A percentile compares a stretch with the other conserved stretches of the same genome.
phyloP scores from a whole-genome alignment of 1,140 invertebrate species.

The Bicyclus anynana region DNA sequence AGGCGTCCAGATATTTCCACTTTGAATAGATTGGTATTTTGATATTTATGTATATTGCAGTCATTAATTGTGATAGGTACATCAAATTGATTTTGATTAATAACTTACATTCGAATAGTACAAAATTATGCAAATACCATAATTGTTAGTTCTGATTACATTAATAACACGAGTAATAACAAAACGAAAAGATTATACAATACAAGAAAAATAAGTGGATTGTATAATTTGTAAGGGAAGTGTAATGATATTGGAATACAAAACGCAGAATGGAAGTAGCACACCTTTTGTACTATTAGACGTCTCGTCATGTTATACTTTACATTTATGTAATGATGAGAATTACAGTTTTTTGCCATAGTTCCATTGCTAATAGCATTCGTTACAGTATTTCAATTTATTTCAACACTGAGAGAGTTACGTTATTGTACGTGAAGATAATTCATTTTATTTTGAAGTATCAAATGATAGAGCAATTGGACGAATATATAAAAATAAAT shows the following conservation, averaged over 20 bases:
- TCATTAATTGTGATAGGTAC: too few species aligned
- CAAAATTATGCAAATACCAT: background rate
- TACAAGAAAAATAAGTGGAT: conserved; percentile 41
- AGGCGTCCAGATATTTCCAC: background rate
- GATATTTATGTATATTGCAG: too few species aligned
- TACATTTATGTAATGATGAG: conserved; percentile 21
- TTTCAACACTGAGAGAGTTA: conserved; percentile 2
- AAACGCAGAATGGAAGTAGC: conserved; percentile 45
- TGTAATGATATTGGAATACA: conserved; percentile 35
- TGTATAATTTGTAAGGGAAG: conserved; percentile 45
- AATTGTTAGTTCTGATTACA: background rate
- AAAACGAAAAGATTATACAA: conserved; percentile 43
- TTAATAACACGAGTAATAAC: conserved; percentile 41
- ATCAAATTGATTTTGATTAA: too few species aligned
- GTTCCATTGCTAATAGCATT: conserved; percentile 3
- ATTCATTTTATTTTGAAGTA: background rate
- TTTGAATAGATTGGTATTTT: background rate
- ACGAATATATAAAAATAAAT: background rate
- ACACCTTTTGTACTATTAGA: conserved; percentile 50
- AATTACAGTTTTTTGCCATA: conserved; percentile 5
- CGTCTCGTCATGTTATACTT: conserved; percentile 39
- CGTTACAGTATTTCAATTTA: conserved; percentile 1
- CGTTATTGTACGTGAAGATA: background rate
- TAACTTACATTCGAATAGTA: too few species aligned
- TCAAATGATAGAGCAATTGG: background rate